Conservation (phyloP, 2,113 vertebrate genomes). For the Chauna torquata region DNA sequence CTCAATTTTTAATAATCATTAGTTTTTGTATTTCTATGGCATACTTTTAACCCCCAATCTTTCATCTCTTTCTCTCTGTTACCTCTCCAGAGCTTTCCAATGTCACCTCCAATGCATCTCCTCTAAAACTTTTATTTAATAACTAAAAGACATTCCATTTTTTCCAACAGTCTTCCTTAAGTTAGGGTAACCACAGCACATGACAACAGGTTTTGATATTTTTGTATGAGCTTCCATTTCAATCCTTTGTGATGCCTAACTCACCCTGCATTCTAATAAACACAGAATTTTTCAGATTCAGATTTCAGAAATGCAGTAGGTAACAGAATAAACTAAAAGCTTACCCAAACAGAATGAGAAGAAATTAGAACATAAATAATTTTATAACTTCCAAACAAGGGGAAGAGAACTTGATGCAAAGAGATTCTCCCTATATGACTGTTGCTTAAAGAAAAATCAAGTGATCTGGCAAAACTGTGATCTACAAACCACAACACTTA, state of each 20-base stretch:
- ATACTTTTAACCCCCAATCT: neutral
- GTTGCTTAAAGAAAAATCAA: neutral
- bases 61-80: neutral
- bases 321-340: neutral
- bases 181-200: neutral
- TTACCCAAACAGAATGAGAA: neutral
- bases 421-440: neutral
- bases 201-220: neutral
- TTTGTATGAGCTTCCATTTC: neutral
- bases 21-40: accelerated
- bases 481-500: neutral
- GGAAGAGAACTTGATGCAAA: neutral
- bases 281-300: neutral
- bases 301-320: neutral
- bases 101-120: neutral
- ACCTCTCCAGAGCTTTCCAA: neutral
- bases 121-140: neutral
- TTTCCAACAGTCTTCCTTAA: neutral
- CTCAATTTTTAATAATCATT: neutral
- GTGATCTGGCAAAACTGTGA: neutral
- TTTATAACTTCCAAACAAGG: neutral
- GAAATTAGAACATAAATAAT: neutral
- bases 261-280: neutral
- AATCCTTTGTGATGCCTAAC: neutral
- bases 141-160: neutral